Conservation (phyloP, 2,888 invertebrate species). For the Argyresthia albistria region DNA sequence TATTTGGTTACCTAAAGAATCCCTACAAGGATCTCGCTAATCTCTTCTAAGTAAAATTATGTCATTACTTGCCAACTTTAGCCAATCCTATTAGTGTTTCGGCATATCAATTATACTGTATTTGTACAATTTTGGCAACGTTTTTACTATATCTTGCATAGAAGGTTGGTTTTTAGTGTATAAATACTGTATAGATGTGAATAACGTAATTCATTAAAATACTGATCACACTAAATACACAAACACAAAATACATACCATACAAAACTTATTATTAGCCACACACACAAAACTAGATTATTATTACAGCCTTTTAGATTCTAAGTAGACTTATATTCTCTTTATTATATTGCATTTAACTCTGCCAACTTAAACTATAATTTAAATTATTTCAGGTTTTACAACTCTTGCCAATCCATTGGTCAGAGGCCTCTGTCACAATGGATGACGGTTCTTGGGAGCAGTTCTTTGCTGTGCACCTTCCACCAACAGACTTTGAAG, state of each 20-base stretch:
- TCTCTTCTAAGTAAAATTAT: background rate
- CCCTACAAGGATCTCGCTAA: background rate
- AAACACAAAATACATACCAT: too few species aligned
- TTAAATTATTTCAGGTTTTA: background rate
- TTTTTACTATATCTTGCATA: too few species aligned
- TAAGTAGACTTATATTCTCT: too few species aligned
- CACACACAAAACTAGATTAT: too few species aligned
- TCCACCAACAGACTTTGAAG: constrained; percentile 83
- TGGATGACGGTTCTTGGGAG: constrained; percentile 78
- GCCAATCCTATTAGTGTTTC: constrained; percentile 1
- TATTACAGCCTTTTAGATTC: too few species aligned
- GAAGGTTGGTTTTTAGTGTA: too few species aligned
- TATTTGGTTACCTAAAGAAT: background rate
- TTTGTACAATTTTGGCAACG: background rate
- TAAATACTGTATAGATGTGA: too few species aligned
- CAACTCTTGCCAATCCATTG: background rate
- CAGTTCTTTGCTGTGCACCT: constrained; percentile 87
- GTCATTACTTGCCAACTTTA: background rate
- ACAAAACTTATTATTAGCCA: too few species aligned
- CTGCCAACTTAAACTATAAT: too few species aligned
- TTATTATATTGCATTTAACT: too few species aligned
- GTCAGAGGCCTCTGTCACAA: constrained; percentile 3
- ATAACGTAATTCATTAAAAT: too few species aligned
- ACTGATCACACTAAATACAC: too few species aligned
- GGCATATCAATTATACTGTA: background rate